These are phyloP conservation scores for Corythaixoides concolor DNA, from an alignment of 2,113 vertebrate species.

Conservation along the genomic window DNA sequence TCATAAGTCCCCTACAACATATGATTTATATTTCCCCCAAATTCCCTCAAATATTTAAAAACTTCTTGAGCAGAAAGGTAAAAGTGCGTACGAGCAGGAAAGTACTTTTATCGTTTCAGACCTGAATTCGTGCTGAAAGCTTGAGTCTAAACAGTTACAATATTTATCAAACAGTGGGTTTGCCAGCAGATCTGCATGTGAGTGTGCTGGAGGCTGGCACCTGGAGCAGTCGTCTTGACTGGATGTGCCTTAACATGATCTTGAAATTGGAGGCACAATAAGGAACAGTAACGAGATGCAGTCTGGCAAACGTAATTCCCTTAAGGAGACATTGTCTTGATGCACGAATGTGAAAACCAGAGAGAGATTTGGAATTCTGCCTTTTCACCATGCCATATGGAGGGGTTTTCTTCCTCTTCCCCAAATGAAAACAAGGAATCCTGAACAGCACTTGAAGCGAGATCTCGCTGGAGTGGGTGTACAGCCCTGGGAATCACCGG, in stretches of 20 bases:
- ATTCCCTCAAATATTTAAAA: background rate
- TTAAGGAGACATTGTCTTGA: background rate
- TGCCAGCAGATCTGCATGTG: background rate
- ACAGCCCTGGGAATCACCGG: background rate
- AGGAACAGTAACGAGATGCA: background rate
- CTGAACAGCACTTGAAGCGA: background rate
- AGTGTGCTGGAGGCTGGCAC: background rate
- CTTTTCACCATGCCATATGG: background rate
- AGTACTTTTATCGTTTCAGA: background rate
- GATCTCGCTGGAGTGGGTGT: background rate
- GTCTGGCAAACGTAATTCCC: background rate
- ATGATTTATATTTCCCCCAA: background rate
- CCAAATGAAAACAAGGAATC: background rate
- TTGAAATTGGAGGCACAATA: background rate
- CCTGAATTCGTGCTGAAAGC: background rate
- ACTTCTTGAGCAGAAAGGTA: background rate
- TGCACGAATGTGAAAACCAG: background rate
- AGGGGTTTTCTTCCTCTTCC: background rate
- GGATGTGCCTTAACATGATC: background rate
- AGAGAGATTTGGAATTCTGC: background rate
- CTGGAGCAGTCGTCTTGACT: background rate
- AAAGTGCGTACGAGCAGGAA: background rate
- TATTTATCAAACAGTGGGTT: background rate
- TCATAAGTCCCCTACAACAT: accelerated
- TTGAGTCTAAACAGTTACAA: background rate